Base-by-base conservation (phyloP, 2,797 vertebrate genomes). In the Girardinus metallicus region DNA sequence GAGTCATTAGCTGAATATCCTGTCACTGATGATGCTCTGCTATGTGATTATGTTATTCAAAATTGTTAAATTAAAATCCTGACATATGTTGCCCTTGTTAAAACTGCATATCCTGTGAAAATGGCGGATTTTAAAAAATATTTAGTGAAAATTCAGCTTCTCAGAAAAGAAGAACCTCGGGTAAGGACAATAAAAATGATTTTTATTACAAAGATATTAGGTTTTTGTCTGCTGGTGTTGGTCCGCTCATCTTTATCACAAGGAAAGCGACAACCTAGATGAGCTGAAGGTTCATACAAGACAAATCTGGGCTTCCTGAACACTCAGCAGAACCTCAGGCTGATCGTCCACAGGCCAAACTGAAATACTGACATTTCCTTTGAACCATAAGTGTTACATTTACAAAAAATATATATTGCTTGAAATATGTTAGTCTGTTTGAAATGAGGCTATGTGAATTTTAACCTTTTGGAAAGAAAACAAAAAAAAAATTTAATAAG, bases 1-100 rank as follows among this genome's bases (percentile, higher is more conserved):
- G 57, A 16, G 7, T 6, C 78, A 60, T 70, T 77, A 41, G 11
- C 43, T 55, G 77, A 72, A 75, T 83, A 62, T 75, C 44, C 53
- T 39, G 57, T 80, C 13, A 41, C 43, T 41, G 74, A 74, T 80
- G 74, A 68, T 41, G 29, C 41, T 68, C 60, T 31, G 39, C 68
- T 5, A 31, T 31, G n/a, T 51, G 51, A 4, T 49, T 83, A 68
- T 29, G 68, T 16, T 5, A 62, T 34, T 62, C 5, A 16, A 34
- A 62, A 62, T 62, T 34, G 31, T 31, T 34, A 6, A 62, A 62
- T 16, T 31, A 31, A 31, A 7, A 62, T 16, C 57, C 57, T 62
- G 5, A 31, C 29, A 62, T 62, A 1, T 62, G 57, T 16, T 34
- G 29, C 29, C 29, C 29, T 62, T 31, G 57, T 62, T 62, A 62